Base-by-base conservation (phyloP, 2,797 vertebrate species). In the Manis javanica region DNA sequence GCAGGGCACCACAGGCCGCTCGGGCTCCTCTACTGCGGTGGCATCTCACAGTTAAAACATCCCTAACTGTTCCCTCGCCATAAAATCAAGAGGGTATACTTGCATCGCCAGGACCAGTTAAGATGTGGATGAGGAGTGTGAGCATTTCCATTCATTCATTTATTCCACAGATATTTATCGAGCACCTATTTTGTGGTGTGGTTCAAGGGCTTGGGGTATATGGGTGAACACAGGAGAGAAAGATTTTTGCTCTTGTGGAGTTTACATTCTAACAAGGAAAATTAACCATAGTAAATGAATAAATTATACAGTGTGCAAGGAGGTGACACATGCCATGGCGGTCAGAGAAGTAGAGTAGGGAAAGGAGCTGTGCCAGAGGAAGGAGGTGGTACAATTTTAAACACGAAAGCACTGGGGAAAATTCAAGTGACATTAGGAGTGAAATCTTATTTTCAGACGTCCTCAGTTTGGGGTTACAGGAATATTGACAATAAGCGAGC, bases 1-100 rank as follows among this genome's bases (percentile, higher is more conserved):
- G 49, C 3, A 42, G 37, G 87, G 23, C 13, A 8, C 57, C 3
- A 0, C 4, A 0, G 29, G 53, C 86, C 39, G 1, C 37, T 6
- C 8, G 16, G 55, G 16, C 29, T 31, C 29, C 9, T 57, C 24
- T 77, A 23, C 21, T 63, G 10, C 10, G 13, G 4, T 37, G 69
- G 51, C 13, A 8, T 72, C 57, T 86, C 71, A 53, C 21, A 21
- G 53, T 18, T 23, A 11, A 29, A 79, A 53, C n/a, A 7, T 59
- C 42, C 79, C 55, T 8, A 1, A 55, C 18, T 23, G 3, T 53
- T 55, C 14, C 75, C 42, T 81, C 15, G 1, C 18, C 13, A 1
- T 84, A 7, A 93, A 78, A 10, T 71, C 81, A 18, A 51, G 66
- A 19, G 57, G 18, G 9, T 42, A 16, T 64, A 18, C 10, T 16